Evolutionary conservation across 2,888 invertebrate genomes (phyloP), one percentile per base, ranked within the genome.

Genomic region (Dynastes maya): DNA sequence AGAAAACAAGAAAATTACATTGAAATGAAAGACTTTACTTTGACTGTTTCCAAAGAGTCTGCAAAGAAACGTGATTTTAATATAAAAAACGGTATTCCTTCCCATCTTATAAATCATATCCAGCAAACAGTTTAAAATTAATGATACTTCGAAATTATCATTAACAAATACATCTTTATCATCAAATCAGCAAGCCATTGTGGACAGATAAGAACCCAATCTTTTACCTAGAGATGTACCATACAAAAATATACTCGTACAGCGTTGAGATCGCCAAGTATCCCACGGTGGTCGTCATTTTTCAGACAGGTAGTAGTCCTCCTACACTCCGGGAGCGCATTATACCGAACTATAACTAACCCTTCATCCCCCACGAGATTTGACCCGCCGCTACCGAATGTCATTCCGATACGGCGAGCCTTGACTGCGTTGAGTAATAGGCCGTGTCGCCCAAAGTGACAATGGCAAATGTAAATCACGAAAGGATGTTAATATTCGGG

Each of bases 241-340:
- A 11, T 29, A 61, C 61, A 61, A 45, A 51, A 22, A 37, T 68
- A 22, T 40, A 40, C 16, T 2, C 49, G 29, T 68, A 55, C 37
- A 1, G 37, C 4, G 5, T 16, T 8, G 32, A 13, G 32, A 71
- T 27, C 51, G 65, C 65, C 13, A 65, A 68, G 27, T 67, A 76
- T 67, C 77, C 64, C 72, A 70, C 61, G 72, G 63, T 78, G 64
- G 77, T 40, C 51, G 37, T 78, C 72, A 71, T 72, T 70, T 71
- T 32, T 78, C 64, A 64, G 71, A 71, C 83, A 82, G 82, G 82
- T 82, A 83, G 82, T 77, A 83, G 82, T 77, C 81, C 84, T 83
- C 84, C 83, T 82, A 83, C 84, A 81, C 83, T 72, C 79, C 79
- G 71, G 81, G 81, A 80, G 49, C 49, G 49, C 77, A 80, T 82